Base-by-base conservation (phyloP, 1,140 invertebrate genomes). In the Adoxophyes honmai region DNA sequence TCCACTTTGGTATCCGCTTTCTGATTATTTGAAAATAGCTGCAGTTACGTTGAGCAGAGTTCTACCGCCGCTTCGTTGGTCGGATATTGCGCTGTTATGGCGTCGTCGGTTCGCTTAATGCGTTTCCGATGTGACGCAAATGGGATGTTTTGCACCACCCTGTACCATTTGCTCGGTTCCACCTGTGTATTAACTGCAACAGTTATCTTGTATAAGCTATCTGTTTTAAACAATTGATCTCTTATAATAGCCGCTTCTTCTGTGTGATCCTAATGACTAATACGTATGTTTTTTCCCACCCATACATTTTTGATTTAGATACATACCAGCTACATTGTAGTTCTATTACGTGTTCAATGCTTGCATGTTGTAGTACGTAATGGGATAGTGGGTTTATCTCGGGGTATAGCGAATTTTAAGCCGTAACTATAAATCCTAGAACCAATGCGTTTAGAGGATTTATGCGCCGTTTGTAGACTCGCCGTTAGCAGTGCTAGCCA, bases 101-200 rank as follows among this genome's bases (percentile, higher is more conserved):
- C 72, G 66, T 66, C 73, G 65, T 70, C 68, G 69, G 64, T 59
- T 66, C 71, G 68, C 67, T 78, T 78, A 81, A 85, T 82, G 74
- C 69, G 73, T 85, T 87, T 86, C 84, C 82, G 72, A 86, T 83
- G 82, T 83, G 81, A 78, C 75, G 79, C 71, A 84, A 83, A 78
- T 75, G 70, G 73, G 62, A 78, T 76, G 80, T 83, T 81, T 72
- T 73, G 68, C 76, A 57, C 62, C 59, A 58, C 35, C 64, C 14
- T 35, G 51, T n/a, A 34, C 51, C 33, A 52, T 34, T 35, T 10
- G 51, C 21, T 52, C 9, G 28, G 13, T 28, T n/a, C 13, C 34
- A 52, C 51, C 14, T 21, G 51, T 34, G 33, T 52, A 52, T 52
- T 52, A 52, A 34, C 51, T 52, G 33, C 33, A 37, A 28, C 21